Percentiles rank a stretch among this genome's conserved stretches.
phyloP scores from a whole-genome alignment of 2,797 vertebrate genomes.

The Cynodonichthys magdalenae region DNA sequence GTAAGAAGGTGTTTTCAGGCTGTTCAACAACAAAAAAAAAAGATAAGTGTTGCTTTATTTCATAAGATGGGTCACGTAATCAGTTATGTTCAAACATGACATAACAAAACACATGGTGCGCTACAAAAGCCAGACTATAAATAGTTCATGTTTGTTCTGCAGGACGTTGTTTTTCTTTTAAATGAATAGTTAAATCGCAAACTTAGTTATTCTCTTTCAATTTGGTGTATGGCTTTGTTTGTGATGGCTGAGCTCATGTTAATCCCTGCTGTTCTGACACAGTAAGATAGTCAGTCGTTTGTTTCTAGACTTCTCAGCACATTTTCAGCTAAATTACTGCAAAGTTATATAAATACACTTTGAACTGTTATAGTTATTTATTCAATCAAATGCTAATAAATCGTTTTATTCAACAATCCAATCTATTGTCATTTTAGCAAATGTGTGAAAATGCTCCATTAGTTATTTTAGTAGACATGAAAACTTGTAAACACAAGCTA shows the following conservation, averaged over 20 bases:
- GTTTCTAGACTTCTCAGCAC: neutral
- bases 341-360: neutral
- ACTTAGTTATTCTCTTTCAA: conserved; percentile 11
- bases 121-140: conserved; percentile 8
- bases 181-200: conserved; percentile 21
- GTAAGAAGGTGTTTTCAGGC: neutral
- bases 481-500: neutral
- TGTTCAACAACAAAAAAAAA: too few species aligned
- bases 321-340: neutral
- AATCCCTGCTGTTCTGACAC: conserved; percentile 9
- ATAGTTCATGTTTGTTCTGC: conserved; percentile 6
- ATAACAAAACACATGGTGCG: conserved; percentile 9
- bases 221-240: conserved; percentile 19
- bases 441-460: neutral
- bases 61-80: neutral
- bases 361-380: too few species aligned
- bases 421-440: neutral
- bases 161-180: neutral
- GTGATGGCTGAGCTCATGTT: conserved; percentile 11
- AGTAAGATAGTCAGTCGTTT: conserved; percentile 12
- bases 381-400: neutral
- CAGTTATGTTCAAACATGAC: conserved; percentile 1
- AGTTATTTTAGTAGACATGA: conserved; percentile 3
- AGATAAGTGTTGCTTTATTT: too few species aligned
- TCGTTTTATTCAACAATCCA: neutral